A percentile compares a stretch with the other conserved stretches of the same genome.
These are phyloP conservation scores for Climacteris rufus DNA, from an alignment of 2,113 vertebrate genomes.

Conservation along the genomic window DNA sequence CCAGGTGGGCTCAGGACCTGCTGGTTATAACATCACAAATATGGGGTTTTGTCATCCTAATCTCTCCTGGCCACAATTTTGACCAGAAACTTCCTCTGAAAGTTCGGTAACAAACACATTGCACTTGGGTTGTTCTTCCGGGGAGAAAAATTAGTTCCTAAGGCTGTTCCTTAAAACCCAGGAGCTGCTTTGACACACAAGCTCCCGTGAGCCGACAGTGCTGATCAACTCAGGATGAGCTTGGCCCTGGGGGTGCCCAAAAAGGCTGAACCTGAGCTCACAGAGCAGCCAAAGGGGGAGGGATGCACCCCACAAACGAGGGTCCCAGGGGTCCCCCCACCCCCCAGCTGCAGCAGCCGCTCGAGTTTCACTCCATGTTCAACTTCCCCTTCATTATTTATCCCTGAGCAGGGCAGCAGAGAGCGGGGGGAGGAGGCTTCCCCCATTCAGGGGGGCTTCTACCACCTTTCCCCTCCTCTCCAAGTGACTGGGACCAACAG, in stretches of 20 bases:
- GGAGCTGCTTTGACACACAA: not conserved
- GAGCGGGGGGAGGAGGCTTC: not conserved
- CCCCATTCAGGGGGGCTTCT: too few relatives aligned
- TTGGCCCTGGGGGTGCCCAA: not conserved
- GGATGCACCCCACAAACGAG: not conserved
- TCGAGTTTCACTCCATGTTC: not conserved
- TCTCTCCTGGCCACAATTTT: too few relatives aligned
- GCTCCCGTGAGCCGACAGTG: not conserved
- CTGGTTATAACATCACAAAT: not conserved
- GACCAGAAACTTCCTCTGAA: not conserved
- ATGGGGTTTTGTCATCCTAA: not conserved
- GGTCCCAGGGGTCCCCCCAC: not conserved
- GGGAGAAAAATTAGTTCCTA: not conserved
- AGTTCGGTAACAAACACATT: rapidly evolving
- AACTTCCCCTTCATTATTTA: not conserved
- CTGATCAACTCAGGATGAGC: not conserved
- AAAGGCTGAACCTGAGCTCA: not conserved
- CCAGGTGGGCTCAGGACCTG: not conserved
- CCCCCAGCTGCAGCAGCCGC: not conserved
- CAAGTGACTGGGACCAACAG: rapidly evolving
- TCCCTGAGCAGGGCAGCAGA: not conserved
- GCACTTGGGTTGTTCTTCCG: rapidly evolving
- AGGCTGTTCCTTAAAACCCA: not conserved
- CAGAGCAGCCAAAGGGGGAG: not conserved
- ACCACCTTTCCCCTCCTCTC: too few relatives aligned